Conservation (phyloP, 64 coral and sea anemone genomes). For the Pachyseris speciosa region DNA sequence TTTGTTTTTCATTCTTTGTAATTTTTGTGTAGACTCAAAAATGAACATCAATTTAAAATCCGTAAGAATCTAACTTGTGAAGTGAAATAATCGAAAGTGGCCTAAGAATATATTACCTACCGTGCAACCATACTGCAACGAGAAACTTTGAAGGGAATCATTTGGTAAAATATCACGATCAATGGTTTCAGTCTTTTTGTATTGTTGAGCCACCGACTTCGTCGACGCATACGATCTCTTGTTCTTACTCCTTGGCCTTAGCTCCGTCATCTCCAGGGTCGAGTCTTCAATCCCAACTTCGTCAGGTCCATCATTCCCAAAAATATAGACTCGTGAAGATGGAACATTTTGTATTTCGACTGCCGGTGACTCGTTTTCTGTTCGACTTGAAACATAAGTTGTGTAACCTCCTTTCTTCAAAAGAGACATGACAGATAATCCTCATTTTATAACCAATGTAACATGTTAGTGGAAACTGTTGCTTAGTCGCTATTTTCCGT, state of each 20-base stretch:
- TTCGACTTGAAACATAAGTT: constrained; percentile 50
- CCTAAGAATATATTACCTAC: constrained; percentile 32
- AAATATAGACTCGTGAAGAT: constrained; percentile 67
- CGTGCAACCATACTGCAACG: constrained; percentile 89
- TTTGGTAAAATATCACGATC: constrained; percentile 78
- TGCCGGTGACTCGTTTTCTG: constrained; percentile 11
- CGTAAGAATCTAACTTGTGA: too few relatives aligned
- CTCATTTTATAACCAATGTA: constrained; percentile 7
- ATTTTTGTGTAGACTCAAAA: too few relatives aligned
- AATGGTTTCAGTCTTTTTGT: constrained; percentile 72
- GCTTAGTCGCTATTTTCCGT: neutral
- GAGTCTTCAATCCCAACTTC: constrained; percentile 54
- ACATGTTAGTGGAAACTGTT: neutral
- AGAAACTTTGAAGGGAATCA: constrained; percentile 87
- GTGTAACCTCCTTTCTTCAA: constrained; percentile 60
- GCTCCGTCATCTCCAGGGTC: constrained; percentile 56
- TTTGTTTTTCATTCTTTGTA: too few relatives aligned
- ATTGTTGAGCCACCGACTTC: constrained; percentile 28
- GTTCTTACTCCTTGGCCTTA: constrained; percentile 61
- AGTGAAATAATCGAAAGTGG: too few relatives aligned
- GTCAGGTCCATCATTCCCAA: constrained; percentile 74
- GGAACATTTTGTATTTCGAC: constrained; percentile 66
- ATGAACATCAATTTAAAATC: neutral
- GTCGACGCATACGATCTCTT: constrained; percentile 19
- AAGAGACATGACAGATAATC: constrained; percentile 31